These are phyloP conservation scores for Semnornis frantzii DNA, from an alignment of 2,113 vertebrate species.

Conservation along the genomic window DNA sequence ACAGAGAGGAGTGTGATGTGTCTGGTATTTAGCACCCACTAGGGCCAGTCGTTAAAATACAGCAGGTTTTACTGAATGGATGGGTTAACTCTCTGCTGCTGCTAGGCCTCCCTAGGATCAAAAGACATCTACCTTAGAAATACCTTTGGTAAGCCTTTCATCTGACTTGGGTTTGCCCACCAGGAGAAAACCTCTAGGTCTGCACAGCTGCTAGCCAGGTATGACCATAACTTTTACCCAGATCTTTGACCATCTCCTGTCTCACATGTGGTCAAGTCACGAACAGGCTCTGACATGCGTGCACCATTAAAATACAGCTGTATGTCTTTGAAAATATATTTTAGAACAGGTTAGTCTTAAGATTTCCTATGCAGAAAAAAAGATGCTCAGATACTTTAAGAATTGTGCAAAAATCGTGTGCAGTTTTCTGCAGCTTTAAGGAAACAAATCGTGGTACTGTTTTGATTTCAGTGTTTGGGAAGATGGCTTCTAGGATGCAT, in stretches of 20 bases:
- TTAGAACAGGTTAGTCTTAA: background rate
- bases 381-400: background rate
- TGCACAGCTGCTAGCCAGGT: conserved; percentile 56
- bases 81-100: background rate
- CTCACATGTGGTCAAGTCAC: background rate
- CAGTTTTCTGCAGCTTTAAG: background rate
- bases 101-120: background rate
- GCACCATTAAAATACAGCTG: background rate
- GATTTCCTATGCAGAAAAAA: background rate
- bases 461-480: background rate
- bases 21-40: background rate
- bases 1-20: background rate
- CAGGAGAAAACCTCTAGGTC: background rate
- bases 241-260: background rate
- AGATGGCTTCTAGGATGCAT: background rate
- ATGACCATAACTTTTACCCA: background rate
- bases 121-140: background rate
- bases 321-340: background rate
- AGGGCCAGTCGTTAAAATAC: background rate
- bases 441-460: background rate
- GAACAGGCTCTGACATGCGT: background rate
- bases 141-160: background rate
- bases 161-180: background rate
- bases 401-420: background rate
- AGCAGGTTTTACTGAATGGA: background rate